These are phyloP conservation scores for Argyrosomus regius DNA, from an alignment of 2,797 vertebrate genomes.

Conservation along the genomic window DNA sequence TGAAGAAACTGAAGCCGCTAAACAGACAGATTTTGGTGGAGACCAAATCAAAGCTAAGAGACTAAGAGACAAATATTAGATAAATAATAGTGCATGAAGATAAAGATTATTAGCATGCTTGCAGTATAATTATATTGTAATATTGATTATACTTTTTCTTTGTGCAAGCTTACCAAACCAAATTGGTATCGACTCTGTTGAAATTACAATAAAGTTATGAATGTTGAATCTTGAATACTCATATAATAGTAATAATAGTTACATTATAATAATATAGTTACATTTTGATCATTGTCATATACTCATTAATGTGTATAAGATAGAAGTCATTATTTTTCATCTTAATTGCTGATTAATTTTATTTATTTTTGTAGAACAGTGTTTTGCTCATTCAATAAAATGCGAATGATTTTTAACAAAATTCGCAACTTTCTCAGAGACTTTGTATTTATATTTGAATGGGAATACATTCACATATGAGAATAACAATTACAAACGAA, in stretches of 20 bases:
- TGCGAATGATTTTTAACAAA: neutral
- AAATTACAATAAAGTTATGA: neutral
- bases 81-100: neutral
- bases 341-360: neutral
- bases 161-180: too few relatives aligned
- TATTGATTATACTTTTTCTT: neutral
- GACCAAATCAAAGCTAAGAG: neutral
- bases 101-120: neutral
- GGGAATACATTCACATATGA: conserved; percentile 58
- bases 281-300: too few relatives aligned
- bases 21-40: neutral
- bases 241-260: neutral
- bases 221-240: neutral
- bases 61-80: neutral
- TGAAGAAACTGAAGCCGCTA: neutral
- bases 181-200: neutral
- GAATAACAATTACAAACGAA: conserved; percentile 2
- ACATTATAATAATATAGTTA: too few relatives aligned
- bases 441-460: conserved; percentile 44
- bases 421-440: conserved; percentile 6
- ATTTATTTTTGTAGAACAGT: neutral
- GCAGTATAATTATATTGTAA: neutral
- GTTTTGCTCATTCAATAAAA: neutral
- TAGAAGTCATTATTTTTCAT: neutral
- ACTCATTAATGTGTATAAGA: neutral